phyloP scores from a whole-genome alignment of 2,113 vertebrate species.

The Ciconia maguari region DNA sequence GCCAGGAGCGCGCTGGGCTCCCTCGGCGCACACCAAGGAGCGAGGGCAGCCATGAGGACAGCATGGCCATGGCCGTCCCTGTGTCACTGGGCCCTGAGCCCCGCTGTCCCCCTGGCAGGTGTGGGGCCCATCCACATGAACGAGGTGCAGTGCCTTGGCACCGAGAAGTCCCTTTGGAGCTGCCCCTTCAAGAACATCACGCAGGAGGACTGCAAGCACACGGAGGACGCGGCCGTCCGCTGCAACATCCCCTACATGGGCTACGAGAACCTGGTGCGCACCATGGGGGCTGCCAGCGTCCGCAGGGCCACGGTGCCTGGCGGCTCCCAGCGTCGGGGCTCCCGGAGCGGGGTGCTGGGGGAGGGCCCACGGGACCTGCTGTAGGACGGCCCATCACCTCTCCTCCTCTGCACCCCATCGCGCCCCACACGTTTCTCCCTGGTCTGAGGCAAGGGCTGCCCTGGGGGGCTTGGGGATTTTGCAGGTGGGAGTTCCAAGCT shows the following conservation, averaged over 20 bases:
- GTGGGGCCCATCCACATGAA: conserved; percentile 92
- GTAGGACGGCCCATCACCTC: no score
- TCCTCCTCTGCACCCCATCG: not conserved
- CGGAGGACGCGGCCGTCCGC: conserved; percentile 83
- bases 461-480: not conserved
- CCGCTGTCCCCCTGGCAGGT: conserved; percentile 61
- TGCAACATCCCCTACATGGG: conserved; percentile 92
- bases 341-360: not conserved
- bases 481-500: not conserved
- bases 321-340: fast-evolving
- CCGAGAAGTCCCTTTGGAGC: conserved; percentile 86
- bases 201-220: conserved; percentile 87
- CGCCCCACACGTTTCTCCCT: not conserved
- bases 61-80: not conserved
- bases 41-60: not conserved
- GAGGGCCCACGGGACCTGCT: fast-evolving
- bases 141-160: conserved; percentile 87
- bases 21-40: fast-evolving
- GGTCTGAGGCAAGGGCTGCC: not conserved
- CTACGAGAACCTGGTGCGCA: conserved; percentile 83
- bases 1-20: fast-evolving
- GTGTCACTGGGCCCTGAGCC: not conserved
- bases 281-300: fast-evolving
- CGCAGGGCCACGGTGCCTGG: fast-evolving
- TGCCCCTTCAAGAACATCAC: conserved; percentile 92